A percentile compares a stretch with the other conserved stretches of the same genome.
Conservation (phyloP, 2,113 vertebrate species). For the Phalacrocorax aristotelis region DNA sequence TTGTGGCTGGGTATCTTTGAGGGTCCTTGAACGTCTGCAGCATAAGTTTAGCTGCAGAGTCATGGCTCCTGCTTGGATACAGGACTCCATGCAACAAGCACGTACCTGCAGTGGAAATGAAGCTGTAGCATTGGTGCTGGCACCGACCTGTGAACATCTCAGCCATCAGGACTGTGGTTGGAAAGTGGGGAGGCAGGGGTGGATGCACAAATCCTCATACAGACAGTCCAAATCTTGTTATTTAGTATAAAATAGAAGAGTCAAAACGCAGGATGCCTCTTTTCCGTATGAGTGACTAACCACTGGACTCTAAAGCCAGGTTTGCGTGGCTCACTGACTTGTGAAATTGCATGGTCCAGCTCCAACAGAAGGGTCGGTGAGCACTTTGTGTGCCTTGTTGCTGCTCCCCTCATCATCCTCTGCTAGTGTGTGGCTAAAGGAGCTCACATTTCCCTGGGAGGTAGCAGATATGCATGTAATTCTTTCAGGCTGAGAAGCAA, state of each 20-base stretch:
- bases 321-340: conserved; percentile 8
- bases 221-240: neutral
- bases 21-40: neutral
- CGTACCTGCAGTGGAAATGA: neutral
- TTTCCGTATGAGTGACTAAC: conserved; percentile 38
- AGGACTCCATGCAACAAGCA: neutral
- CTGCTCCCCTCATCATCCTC: neutral
- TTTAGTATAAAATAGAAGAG: neutral
- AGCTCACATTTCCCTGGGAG: neutral
- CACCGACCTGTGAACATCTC: neutral
- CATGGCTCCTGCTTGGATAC: neutral
- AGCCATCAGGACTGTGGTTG: neutral
- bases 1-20: neutral
- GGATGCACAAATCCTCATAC: neutral
- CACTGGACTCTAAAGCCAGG: neutral
- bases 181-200: neutral
- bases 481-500: neutral
- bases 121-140: neutral
- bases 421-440: neutral
- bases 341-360: conserved; percentile 37
- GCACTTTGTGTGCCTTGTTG: neutral
- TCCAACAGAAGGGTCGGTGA: neutral
- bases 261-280: neutral
- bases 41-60: neutral
- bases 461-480: neutral